These are phyloP conservation scores for Ariopsis seemanni DNA, from an alignment of 2,113 vertebrate species.

Conservation along the genomic window DNA sequence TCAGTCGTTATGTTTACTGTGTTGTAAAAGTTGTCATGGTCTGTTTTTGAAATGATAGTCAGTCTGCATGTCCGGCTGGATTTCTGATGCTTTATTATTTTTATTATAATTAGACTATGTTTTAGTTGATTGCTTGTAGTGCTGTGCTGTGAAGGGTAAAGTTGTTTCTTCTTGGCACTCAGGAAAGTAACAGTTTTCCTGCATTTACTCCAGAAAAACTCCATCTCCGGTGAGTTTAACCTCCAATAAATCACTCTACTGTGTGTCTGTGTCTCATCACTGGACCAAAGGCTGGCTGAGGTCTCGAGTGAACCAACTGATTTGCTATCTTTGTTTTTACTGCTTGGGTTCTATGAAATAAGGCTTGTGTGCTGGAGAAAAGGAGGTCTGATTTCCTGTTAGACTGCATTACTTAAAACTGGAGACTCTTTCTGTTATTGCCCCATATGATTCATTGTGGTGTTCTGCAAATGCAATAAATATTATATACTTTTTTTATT, in stretches of 20 bases:
- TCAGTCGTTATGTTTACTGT: not conserved
- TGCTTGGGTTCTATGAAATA: too few species aligned
- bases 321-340: not conserved
- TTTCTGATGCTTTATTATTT: not conserved
- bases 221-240: not conserved
- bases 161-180: not conserved
- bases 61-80: not conserved
- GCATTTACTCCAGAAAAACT: not conserved
- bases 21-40: not conserved
- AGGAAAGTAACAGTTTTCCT: not conserved
- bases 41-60: not conserved
- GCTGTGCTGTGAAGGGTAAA: not conserved
- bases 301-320: not conserved
- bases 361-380: not conserved
- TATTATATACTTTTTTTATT: not conserved
- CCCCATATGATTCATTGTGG: not conserved
- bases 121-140: not conserved
- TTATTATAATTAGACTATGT: not conserved
- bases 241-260: not conserved
- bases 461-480: not conserved
- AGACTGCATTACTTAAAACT: not conserved
- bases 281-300: not conserved
- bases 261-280: not conserved
- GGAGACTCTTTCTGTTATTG: not conserved
- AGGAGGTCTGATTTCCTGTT: not conserved